phyloP scores from a whole-genome alignment of 2,888 invertebrate species.

The Catocala fraxini region DNA sequence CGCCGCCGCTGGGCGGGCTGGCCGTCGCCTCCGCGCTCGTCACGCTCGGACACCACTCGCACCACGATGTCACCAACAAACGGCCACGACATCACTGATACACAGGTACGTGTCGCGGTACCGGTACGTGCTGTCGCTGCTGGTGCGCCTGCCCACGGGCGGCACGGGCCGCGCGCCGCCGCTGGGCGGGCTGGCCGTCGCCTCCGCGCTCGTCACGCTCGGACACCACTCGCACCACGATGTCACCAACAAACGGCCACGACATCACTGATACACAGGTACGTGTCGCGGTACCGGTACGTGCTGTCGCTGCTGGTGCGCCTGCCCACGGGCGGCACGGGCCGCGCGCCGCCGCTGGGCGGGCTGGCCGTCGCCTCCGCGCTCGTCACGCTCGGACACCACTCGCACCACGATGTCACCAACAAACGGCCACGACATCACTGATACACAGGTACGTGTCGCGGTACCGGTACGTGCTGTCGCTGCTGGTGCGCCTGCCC shows the following conservation, averaged over 20 bases:
- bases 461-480: constrained; percentile 88
- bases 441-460: constrained; percentile 44
- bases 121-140: constrained; percentile 92
- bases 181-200: constrained; percentile 95
- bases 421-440: constrained; percentile 51
- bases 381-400: constrained; percentile 95
- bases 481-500: constrained; percentile 96
- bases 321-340: constrained; percentile 94
- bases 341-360: constrained; percentile 94
- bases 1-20: constrained; percentile 94
- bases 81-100: constrained; percentile 55
- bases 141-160: constrained; percentile 96
- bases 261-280: constrained; percentile 53
- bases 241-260: constrained; percentile 41
- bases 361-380: constrained; percentile 96
- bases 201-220: constrained; percentile 95
- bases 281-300: neutral
- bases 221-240: constrained; percentile 88
- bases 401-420: constrained; percentile 53
- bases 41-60: constrained; percentile 91
- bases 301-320: constrained; percentile 97
- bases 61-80: constrained; percentile 44
- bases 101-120: constrained; percentile 11
- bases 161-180: constrained; percentile 94
- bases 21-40: constrained; percentile 97